Conservation (phyloP, 2,888 invertebrate species). For the Lochmaea crataegi region DNA sequence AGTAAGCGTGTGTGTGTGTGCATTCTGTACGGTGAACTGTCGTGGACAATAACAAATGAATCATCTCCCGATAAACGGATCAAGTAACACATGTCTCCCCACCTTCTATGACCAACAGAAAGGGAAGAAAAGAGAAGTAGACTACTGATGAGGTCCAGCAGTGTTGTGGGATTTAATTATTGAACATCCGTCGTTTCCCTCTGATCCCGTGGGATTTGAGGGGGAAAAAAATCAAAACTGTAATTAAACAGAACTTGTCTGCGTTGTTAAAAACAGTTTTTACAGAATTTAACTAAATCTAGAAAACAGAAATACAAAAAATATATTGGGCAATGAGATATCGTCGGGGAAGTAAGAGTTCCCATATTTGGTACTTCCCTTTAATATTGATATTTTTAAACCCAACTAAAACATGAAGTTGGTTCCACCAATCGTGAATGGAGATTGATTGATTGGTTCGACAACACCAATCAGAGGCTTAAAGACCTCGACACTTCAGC, state of each 20-base stretch:
- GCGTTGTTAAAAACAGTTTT: too few relatives aligned
- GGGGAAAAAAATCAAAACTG: conserved; percentile 6
- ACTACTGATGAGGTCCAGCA: conserved; percentile 16
- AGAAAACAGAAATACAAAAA: too few relatives aligned
- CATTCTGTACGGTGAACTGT: conserved; percentile 54
- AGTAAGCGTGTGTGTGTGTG: conserved; percentile 47
- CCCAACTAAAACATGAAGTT: too few relatives aligned
- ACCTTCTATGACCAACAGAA: not conserved
- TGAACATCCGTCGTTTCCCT: not conserved
- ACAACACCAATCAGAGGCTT: too few relatives aligned
- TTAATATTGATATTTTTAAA: too few relatives aligned
- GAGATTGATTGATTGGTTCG: too few relatives aligned
- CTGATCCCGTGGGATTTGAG: not conserved
- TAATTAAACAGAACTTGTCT: conserved; percentile 5
- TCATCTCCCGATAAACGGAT: conserved; percentile 63
- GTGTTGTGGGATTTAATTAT: conserved; percentile 13
- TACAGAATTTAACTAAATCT: too few relatives aligned
- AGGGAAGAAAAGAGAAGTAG: conserved; percentile 7
- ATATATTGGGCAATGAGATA: too few relatives aligned
- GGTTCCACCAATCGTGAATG: too few relatives aligned
- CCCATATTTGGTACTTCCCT: too few relatives aligned
- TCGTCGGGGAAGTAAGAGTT: too few relatives aligned
- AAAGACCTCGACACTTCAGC: too few relatives aligned
- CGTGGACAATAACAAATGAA: conserved; percentile 62
- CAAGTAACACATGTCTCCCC: conserved; percentile 62